Conservation (phyloP, 2,113 vertebrate species). For the Ploceus nigricollis region DNA sequence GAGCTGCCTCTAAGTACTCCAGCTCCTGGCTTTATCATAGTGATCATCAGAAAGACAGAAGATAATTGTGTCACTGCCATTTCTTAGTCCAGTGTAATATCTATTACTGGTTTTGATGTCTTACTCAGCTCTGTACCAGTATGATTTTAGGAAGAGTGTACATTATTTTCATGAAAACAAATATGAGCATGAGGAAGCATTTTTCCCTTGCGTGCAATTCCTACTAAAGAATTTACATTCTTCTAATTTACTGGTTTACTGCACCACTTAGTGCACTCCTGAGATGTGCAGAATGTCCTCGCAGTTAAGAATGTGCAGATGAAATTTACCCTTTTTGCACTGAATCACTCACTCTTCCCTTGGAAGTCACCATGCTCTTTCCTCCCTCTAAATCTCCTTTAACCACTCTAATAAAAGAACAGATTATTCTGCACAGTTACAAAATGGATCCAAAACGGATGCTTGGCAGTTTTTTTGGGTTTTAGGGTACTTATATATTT, state of each 20-base stretch:
- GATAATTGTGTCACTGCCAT: constrained; percentile 41
- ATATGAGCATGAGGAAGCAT: constrained; percentile 80
- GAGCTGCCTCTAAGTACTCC: background rate
- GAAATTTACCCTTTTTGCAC: constrained; percentile 80
- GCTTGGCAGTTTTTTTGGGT: background rate
- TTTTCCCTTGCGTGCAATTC: constrained; percentile 81
- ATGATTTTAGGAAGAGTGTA: constrained; percentile 77
- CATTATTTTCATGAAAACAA: constrained; percentile 86
- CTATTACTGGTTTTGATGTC: constrained; percentile 74
- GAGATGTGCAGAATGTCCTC: constrained; percentile 80
- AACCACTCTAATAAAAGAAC: constrained; percentile 25
- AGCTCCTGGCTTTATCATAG: constrained; percentile 22
- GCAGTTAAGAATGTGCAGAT: constrained; percentile 75
- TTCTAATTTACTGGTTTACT: constrained; percentile 88
- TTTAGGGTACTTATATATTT: background rate
- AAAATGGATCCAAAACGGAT: background rate
- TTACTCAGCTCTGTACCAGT: constrained; percentile 72
- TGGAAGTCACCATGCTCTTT: constrained; percentile 68
- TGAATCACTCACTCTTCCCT: constrained; percentile 70
- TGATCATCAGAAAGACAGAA: constrained; percentile 30
- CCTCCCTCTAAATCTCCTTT: constrained; percentile 57
- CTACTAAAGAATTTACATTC: constrained; percentile 85
- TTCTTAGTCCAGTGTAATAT: constrained; percentile 67
- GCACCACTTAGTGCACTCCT: constrained; percentile 82
- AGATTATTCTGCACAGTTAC: constrained; percentile 9